Percentiles rank a stretch among this genome's conserved stretches.
phyloP scores from a whole-genome alignment of 2,113 vertebrate species.

The Triplophysa dalaica region DNA sequence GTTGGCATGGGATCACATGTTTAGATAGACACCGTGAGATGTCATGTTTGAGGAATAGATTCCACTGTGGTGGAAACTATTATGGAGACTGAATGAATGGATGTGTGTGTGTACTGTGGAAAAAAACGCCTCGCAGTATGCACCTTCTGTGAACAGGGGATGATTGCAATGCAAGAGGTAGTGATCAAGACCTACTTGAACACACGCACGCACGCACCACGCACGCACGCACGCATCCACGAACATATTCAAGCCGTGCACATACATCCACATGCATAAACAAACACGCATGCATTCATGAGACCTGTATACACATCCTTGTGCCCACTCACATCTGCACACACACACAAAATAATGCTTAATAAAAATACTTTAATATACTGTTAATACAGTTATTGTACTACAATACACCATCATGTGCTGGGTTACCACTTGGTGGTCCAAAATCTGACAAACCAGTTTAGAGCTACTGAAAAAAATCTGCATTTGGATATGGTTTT shows the following conservation, averaged over 20 bases:
- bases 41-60: neutral
- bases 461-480: neutral
- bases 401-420: no score
- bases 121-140: no score
- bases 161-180: conserved; percentile 2
- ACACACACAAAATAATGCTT: no score
- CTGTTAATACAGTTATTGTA: no score
- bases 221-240: neutral
- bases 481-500: neutral
- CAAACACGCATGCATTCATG: no score
- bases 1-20: conserved; percentile 14
- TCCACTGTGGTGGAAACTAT: conserved; percentile 11
- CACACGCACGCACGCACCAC: neutral
- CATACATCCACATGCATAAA: no score
- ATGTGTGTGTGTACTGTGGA: neutral
- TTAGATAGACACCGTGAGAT: neutral
- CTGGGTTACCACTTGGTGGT: neutral
- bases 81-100: neutral
- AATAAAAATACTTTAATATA: no score
- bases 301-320: no score
- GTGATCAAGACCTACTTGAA: conserved; percentile 2
- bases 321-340: neutral
- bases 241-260: neutral
- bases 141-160: neutral
- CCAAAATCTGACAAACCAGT: neutral